Evolutionary conservation across 2,888 invertebrate genomes (phyloP).

Genomic region (Amaurobius ferox): DNA sequence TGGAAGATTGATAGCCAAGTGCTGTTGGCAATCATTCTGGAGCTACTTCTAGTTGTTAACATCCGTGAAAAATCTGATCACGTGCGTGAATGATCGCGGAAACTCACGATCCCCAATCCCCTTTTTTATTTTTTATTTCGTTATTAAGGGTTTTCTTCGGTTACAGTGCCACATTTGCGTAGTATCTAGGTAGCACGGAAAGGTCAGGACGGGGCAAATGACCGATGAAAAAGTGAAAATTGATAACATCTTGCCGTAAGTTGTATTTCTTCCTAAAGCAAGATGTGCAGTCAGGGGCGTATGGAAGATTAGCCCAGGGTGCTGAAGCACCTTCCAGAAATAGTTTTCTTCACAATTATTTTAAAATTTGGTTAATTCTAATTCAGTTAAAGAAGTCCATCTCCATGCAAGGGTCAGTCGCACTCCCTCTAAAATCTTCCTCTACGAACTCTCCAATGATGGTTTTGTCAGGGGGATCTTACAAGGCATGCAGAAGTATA

Average conservation of each 20-base stretch:
- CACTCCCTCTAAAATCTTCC: no score
- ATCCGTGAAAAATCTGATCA: slow-evolving; percentile 71
- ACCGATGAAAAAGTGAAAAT: not conserved
- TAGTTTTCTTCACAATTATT: no score
- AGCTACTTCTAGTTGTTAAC: slow-evolving; percentile 69
- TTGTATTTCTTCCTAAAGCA: not conserved
- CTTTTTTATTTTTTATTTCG: slow-evolving; percentile 22
- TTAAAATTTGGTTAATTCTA: no score
- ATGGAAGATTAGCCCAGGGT: no score
- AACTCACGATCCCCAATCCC: slow-evolving; percentile 11
- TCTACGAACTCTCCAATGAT: no score
- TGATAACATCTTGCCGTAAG: not conserved
- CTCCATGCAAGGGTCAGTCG: no score
- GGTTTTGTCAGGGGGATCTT: no score
- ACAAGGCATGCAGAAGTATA: no score
- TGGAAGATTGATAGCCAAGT: slow-evolving; percentile 63
- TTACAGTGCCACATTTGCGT: not conserved
- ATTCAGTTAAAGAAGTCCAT: no score
- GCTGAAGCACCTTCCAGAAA: no score
- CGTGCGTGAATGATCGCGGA: slow-evolving; percentile 54
- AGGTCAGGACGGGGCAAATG: no score
- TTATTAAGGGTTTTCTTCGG: not conserved
- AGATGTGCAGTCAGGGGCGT: no score
- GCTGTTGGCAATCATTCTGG: slow-evolving; percentile 69
- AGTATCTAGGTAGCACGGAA: not conserved